These are phyloP conservation scores for Drosophila pseudoobscura DNA, from an alignment of 1,140 invertebrate genomes.

Conservation along the genomic window DNA sequence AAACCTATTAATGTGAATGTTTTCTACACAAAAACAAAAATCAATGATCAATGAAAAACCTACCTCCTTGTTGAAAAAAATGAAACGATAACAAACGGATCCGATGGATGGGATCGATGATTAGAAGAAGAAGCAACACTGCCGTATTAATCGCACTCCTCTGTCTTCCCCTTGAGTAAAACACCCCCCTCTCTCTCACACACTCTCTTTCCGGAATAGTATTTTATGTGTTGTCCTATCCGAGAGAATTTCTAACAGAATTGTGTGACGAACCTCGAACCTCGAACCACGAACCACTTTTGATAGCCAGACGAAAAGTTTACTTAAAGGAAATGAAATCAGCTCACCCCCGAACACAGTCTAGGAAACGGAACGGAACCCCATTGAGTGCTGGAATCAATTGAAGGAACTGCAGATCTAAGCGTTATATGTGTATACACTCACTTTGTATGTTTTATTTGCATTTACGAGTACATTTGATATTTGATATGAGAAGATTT, in stretches of 20 bases:
- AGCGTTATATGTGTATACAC: conserved; percentile 48
- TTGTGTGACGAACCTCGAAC: conserved; percentile 39
- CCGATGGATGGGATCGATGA: conserved; percentile 28
- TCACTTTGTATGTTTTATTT: conserved; percentile 55
- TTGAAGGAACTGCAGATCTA: conserved; percentile 38
- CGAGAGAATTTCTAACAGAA: conserved; percentile 73
- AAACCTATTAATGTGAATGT: conserved; percentile 70
- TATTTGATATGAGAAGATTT: conserved; percentile 69
- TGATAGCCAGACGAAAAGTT: conserved; percentile 61
- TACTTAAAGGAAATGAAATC: conserved; percentile 51
- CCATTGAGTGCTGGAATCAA: conserved; percentile 56
- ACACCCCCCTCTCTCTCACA: conserved; percentile 7
- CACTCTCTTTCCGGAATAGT: conserved; percentile 3
- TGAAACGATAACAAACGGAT: conserved; percentile 35
- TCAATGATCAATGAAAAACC: conserved; percentile 65
- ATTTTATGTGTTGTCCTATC: conserved; percentile 20
- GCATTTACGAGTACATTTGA: conserved; percentile 48
- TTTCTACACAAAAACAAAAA: conserved; percentile 69
- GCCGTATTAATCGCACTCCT: conserved; percentile 72
- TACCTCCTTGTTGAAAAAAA: conserved; percentile 66
- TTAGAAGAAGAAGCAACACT: conserved; percentile 57
- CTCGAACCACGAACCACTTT: conserved; percentile 24
- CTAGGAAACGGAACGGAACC: conserved; percentile 10
- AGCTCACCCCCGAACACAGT: conserved; percentile 2
- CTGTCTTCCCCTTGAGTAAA: conserved; percentile 23